Base-by-base conservation (phyloP, 2,888 invertebrate genomes). In the Clostera curtula region DNA sequence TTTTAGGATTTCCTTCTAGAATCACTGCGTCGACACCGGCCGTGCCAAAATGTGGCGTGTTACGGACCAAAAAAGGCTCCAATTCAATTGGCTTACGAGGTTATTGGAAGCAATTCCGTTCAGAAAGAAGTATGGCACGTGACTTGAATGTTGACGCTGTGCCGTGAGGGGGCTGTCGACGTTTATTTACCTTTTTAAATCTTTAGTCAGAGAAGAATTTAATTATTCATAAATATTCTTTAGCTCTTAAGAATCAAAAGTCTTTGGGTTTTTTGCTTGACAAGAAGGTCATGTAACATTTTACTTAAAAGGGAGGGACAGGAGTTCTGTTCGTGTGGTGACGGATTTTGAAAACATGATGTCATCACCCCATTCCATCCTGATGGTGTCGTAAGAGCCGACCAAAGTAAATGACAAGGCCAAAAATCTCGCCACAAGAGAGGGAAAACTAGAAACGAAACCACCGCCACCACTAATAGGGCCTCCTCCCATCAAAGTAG, bases 71-170 rank as follows among this genome's bases (percentile, higher is more conserved):
- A 59, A 65, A 72, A 70, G 79, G 74, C 71, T 74, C 65, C 59
- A 66, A 75, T 72, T 73, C 72, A 71, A 73, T 73, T 63, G 69
- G 55, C 55, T 49, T 43, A 45, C 47, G 43, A 45, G 56, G 64
- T 72, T 76, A 72, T 72, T 71, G 73, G 74, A 69, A 71, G 69
- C 79, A 77, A 82, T 82, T 75, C 74, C 69, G 72, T 69, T 73
- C 71, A 67, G 72, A 79, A 79, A 79, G 79, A 79, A 82, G 65
- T 75, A 70, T 67, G 67, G 59, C 41, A 74, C 82, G 82, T 83
- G 82, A 68, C 56, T 49, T 22, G 80, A 49, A 50, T 75, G 40
- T 49, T 33, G 49, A 62, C 57, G 54, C 49, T 46, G 49, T 51
- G 46, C 48, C 40, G 36, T 46, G 49, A 49, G 47, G 40, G 40